A percentile compares a stretch with the other conserved stretches of the same genome.
Evolutionary conservation across 2,113 vertebrate species (phyloP).

Genomic region (Anseranas semipalmata): DNA sequence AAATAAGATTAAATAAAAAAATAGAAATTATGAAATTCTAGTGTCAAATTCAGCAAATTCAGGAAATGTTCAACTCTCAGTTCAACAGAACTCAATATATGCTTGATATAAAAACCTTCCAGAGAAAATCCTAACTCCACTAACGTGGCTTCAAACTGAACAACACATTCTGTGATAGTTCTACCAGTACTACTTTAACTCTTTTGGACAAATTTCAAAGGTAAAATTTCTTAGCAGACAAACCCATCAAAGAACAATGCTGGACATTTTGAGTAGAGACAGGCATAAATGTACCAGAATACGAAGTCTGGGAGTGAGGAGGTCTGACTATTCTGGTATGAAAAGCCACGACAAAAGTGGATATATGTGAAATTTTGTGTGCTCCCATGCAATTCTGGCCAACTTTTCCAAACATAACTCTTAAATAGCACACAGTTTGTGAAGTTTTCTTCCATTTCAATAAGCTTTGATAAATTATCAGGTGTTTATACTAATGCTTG

Average conservation of each 20-base stretch:
- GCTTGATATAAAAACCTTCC: not conserved
- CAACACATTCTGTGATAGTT: not conserved
- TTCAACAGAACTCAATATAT: not conserved
- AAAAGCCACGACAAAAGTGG: not conserved
- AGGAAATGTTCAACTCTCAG: not conserved
- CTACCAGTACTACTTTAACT: not conserved
- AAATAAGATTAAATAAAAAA: not conserved
- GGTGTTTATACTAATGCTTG: not conserved
- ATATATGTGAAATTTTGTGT: not conserved
- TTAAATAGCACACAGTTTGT: not conserved
- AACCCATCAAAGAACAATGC: not conserved
- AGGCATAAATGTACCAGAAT: not conserved
- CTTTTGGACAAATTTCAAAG: not conserved
- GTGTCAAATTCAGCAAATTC: not conserved
- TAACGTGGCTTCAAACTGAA: not conserved
- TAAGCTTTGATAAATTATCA: not conserved
- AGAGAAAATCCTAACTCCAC: not conserved
- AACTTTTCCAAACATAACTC: not conserved
- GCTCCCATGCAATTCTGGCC: not conserved
- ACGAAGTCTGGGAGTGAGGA: not conserved
- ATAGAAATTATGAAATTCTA: not conserved
- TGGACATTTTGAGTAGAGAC: not conserved
- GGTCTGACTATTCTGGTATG: not conserved
- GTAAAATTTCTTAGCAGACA: not conserved
- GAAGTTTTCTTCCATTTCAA: not conserved